phyloP scores from a whole-genome alignment of 2,797 vertebrate species.

The Lepus townsendii region DNA sequence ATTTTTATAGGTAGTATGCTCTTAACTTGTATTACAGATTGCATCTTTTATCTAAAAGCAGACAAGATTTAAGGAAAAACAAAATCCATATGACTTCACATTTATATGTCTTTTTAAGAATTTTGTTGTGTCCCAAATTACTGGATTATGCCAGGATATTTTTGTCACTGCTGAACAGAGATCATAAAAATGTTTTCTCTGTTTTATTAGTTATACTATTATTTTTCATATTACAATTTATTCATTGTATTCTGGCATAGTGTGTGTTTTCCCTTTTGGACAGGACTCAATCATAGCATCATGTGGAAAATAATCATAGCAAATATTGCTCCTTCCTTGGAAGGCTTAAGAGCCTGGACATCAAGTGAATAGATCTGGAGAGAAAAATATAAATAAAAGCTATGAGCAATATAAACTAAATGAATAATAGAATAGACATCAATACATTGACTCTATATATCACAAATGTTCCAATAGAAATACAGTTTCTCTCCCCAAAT shows the following conservation, averaged over 20 bases:
- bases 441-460: constrained; percentile 62
- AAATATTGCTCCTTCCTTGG: constrained; percentile 11
- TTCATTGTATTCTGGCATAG: background rate
- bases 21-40: background rate
- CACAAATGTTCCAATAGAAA: constrained; percentile 75
- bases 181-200: background rate
- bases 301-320: background rate
- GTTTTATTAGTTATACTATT: background rate
- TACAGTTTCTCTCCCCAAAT: constrained; percentile 34
- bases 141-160: background rate
- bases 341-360: background rate
- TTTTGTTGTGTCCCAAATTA: background rate
- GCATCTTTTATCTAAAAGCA: background rate
- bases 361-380: background rate
- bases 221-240: constrained; percentile 6
- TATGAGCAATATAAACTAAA: background rate
- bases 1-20: background rate
- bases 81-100: background rate
- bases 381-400: constrained; percentile 27
- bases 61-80: background rate
- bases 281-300: background rate
- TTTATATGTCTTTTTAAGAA: background rate
- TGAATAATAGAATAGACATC: constrained; percentile 59
- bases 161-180: background rate
- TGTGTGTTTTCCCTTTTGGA: background rate